phyloP scores from a whole-genome alignment of 2,113 vertebrate species.

The Chionomys nivalis region DNA sequence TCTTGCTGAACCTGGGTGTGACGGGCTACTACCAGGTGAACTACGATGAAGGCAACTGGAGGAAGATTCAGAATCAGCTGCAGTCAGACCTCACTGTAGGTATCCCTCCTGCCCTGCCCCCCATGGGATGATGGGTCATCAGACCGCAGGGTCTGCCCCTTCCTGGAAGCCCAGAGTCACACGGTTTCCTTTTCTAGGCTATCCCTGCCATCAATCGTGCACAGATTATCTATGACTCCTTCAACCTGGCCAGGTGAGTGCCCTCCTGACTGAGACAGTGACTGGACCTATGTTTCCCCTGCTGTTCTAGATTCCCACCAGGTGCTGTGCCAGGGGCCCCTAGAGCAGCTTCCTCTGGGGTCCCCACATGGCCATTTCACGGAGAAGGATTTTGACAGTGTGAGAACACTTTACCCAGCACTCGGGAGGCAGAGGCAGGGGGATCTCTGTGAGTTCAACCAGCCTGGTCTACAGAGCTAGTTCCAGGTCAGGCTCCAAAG shows the following conservation, averaged over 20 bases:
- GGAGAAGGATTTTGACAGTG: neutral
- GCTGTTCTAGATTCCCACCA: fast-evolving
- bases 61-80: constrained; percentile 83
- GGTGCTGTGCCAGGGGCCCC: neutral
- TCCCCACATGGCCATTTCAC: neutral
- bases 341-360: neutral
- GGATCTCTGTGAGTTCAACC: no score
- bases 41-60: constrained; percentile 93
- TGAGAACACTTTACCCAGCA: neutral
- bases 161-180: neutral
- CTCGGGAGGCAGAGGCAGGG: no score
- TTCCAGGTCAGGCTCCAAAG: no score
- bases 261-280: fast-evolving
- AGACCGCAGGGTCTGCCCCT: neutral
- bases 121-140: neutral
- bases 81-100: constrained; percentile 79
- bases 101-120: neutral
- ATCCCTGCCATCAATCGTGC: constrained; percentile 93
- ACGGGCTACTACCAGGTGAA: constrained; percentile 94
- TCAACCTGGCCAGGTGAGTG: constrained; percentile 93
- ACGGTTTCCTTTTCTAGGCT: constrained; percentile 80
- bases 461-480: no score
- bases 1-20: constrained; percentile 90
- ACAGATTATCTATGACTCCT: constrained; percentile 94
- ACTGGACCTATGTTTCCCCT: no score